Evolutionary conservation across 35 echinoderm and acorn worm species (phyloP).

Genomic region (Stichopus chloronotus): DNA sequence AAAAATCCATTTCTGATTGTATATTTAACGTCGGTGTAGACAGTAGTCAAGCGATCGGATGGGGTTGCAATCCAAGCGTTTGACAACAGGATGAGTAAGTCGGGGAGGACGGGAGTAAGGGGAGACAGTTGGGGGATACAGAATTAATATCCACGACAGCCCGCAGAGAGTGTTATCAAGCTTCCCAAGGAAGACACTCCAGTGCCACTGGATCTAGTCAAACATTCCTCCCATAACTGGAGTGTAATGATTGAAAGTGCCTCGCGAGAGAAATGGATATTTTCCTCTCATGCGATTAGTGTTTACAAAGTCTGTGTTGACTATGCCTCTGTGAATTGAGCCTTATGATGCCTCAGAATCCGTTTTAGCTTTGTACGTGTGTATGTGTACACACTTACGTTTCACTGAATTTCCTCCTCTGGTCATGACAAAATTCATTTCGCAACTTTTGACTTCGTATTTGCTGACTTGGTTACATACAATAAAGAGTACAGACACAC

Average conservation of each 20-base stretch:
- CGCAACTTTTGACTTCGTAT: too few relatives aligned
- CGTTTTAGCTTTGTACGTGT: too few relatives aligned
- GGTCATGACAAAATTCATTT: too few relatives aligned
- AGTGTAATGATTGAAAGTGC: background rate
- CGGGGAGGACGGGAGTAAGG: conserved; percentile 13
- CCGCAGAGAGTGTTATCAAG: conserved; percentile 1
- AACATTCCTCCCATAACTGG: conserved; percentile 52
- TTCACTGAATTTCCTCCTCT: too few relatives aligned
- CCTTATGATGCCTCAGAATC: too few relatives aligned
- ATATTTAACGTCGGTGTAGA: conserved; percentile 7
- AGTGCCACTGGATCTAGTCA: conserved; percentile 22
- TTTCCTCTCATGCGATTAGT: conserved; percentile 1
- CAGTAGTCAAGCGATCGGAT: background rate
- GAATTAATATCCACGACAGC: background rate
- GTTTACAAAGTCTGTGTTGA: too few relatives aligned
- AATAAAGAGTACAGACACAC: too few relatives aligned
- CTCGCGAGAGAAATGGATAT: background rate
- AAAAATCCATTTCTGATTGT: conserved; percentile 48
- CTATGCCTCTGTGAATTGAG: too few relatives aligned
- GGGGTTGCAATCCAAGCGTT: conserved; percentile 44
- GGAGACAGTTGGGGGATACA: background rate
- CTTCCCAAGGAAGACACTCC: background rate
- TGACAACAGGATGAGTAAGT: conserved; percentile 39
- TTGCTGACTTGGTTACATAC: too few relatives aligned
- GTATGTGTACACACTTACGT: too few relatives aligned